Evolutionary conservation across 2,888 invertebrate genomes (phyloP).

Genomic region (Hanleya hanleyi): DNA sequence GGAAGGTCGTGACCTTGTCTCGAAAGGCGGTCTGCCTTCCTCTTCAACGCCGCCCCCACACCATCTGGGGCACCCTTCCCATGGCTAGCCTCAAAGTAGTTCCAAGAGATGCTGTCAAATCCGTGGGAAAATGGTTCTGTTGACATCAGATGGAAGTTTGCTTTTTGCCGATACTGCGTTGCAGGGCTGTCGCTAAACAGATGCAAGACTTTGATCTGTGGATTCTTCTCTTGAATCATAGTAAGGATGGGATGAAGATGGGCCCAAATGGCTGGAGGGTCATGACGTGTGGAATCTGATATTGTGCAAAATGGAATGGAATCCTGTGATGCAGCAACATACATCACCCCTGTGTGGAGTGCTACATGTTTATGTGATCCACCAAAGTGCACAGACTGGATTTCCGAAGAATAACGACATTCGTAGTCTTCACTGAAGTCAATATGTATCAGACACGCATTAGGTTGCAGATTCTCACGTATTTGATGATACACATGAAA

Average conservation of each 20-base stretch:
- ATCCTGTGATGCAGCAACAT: neutral
- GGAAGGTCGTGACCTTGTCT: constrained; percentile 33
- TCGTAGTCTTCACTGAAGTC: constrained; percentile 5
- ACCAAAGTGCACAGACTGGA: neutral
- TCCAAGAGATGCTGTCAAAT: constrained; percentile 46
- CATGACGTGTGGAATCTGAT: constrained; percentile 64
- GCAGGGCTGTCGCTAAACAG: constrained; percentile 59
- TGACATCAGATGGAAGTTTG: constrained; percentile 65
- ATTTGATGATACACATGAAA: neutral
- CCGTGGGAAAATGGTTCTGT: too few species aligned
- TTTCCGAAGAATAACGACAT: neutral
- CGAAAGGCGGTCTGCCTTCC: constrained; percentile 44
- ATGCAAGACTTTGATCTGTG: constrained; percentile 32
- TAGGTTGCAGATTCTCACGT: neutral
- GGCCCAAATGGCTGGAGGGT: constrained; percentile 71
- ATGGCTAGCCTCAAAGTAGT: constrained; percentile 67
- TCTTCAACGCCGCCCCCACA: constrained; percentile 57
- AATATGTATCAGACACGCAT: neutral
- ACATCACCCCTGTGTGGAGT: neutral
- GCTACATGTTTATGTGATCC: constrained; percentile 1
- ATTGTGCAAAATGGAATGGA: constrained; percentile 54
- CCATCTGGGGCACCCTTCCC: constrained; percentile 68
- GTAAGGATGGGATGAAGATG: constrained; percentile 63
- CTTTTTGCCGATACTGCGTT: constrained; percentile 69
- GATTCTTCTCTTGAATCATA: constrained; percentile 19